Base-by-base conservation (phyloP, 2,888 invertebrate species). In the Melanargia galathea region DNA sequence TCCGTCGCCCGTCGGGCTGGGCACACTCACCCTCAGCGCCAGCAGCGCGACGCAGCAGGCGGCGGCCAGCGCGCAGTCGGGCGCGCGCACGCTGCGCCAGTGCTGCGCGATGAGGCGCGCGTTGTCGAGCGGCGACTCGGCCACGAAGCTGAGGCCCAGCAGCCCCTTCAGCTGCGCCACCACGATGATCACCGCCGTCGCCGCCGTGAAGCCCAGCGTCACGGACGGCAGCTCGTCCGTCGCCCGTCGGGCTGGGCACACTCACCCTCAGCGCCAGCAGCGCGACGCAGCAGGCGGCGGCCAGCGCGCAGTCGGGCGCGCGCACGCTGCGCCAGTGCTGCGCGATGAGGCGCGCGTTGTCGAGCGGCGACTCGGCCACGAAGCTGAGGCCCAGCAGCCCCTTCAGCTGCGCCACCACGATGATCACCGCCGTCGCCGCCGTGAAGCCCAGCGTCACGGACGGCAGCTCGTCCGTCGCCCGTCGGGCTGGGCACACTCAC, bases 361-460 rank as follows among this genome's bases (percentile, higher is more conserved):
- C 94, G 2, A 93, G 72, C 62, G 95, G 92, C n/a, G 94, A 94
- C 71, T 94, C 93, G 2, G 95, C 94, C 61, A 93, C 87, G 79
- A 94, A 93, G 71, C 91, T 92, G 35, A 96, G 87, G 8, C 96
- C 96, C 30, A 96, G 84, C 54, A 96, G 86, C 57, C 94, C 94
- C 85, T 95, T 96, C 13, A 96, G 71, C 85, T 97, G 97, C 6
- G 95, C 93, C 38, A 92, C 89, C 45, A 95, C 93, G 72, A 97
- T 96, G 73, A 96, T 95, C 11, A 96, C 82, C 0, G 97, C 95
- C 20, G 96, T 96, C 10, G 96, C 97, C 1, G 96, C 95, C 46
- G 97, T 97, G 82, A 97, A 97, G 1, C 96, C 97, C 70, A 95
- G 95, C 18, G 95, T 95, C 58, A 97, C 96, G 10, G 96, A 95